Percentiles rank a stretch among this genome's conserved stretches.
Conservation (phyloP, 53 echinoderm and acorn worm genomes). For the Apostichopus leukothele region DNA sequence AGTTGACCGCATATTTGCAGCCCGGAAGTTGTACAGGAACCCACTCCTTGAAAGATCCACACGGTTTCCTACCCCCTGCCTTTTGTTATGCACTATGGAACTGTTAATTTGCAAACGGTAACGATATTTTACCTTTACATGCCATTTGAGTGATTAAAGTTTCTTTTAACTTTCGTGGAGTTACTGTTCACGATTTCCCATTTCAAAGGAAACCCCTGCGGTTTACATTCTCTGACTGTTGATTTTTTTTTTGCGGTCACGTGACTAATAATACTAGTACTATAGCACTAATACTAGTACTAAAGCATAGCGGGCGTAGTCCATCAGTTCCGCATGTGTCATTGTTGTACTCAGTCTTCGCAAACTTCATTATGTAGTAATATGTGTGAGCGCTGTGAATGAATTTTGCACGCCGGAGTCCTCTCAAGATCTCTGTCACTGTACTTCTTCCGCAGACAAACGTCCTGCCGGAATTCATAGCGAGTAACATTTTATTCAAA, state of each 20-base stretch:
- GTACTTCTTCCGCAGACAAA: neutral
- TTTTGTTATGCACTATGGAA: neutral
- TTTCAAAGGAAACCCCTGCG: neutral
- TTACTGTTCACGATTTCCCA: neutral
- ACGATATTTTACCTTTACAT: slow-evolving; percentile 20
- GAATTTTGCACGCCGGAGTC: neutral
- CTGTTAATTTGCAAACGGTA: neutral
- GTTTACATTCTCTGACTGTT: neutral
- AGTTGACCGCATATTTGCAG: neutral
- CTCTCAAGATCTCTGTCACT: neutral
- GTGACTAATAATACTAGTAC: neutral
- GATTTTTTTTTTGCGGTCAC: neutral
- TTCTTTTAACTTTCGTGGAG: neutral
- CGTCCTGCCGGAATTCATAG: neutral
- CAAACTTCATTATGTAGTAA: neutral
- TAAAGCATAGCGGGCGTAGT: neutral
- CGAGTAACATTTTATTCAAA: neutral
- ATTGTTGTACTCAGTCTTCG: neutral
- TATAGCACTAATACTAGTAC: no score
- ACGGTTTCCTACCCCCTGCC: neutral
- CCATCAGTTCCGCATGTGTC: neutral
- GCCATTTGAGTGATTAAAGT: neutral
- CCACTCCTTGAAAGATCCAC: neutral
- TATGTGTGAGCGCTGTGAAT: neutral
- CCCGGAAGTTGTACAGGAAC: neutral